Base-by-base conservation (phyloP, 2,797 vertebrate species). In the Epinephelus coioides region DNA sequence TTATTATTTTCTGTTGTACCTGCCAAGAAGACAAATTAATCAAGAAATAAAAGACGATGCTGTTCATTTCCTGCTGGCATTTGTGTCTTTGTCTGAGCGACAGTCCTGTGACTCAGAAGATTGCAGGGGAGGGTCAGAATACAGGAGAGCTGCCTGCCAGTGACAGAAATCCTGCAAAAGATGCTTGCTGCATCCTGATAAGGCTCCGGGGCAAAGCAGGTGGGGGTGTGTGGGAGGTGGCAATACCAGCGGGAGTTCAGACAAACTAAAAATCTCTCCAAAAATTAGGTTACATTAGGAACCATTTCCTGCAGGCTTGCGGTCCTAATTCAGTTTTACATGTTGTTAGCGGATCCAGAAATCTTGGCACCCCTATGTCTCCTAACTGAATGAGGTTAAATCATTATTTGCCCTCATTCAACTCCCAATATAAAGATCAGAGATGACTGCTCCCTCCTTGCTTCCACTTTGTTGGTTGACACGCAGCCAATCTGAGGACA, bases 11-110 rank as follows among this genome's bases (percentile, higher is more conserved):
- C 64, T 85, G 67, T 87, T 93, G 82, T 89, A 89, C 72, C 85
- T 88, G 87, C 82, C 84, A 89, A 88, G 81, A 92, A 86, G 82
- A 89, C 75, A 85, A 91, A 88, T 88, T 81, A 86, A 89, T 89
- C 77, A 80, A 74, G 81, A 71, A 91, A 92, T 91, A 91, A 90
- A 86, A 86, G 69, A 88, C 47, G 66, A 89, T 74, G 66, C 69
- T 80, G 80, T 91, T 92, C 57, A 91, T 92, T 93, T 92, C 83
- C 88, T 81, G 65, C 71, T 83, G 77, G 49, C 67, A 61, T 89
- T 85, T 86, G 77, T 88, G 78, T 82, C 38, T 90, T 82, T 88
- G 72, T 90, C 61, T 82, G 49, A 80, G 69, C 9, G 19, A 62
- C 71, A 69, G 67, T 65, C 73, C 27, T 82, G 73, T 7, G 4